Conservation (phyloP, 2,797 vertebrate genomes). For the Neosilurus mollespiculum region DNA sequence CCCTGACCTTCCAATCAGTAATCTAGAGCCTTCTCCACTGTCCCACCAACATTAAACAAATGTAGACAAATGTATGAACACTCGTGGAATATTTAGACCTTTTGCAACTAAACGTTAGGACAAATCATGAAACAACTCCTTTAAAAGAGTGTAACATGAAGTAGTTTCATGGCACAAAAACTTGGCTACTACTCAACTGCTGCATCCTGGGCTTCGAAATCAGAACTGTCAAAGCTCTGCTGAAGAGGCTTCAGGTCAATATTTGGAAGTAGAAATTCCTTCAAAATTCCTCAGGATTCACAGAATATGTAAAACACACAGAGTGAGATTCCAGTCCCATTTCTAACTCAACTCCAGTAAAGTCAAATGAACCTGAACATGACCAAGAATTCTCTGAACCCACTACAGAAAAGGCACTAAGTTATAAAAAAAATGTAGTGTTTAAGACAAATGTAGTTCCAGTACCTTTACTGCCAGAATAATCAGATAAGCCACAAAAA, state of each 20-base stretch:
- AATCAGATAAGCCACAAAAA: slow-evolving; percentile 45
- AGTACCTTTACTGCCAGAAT: slow-evolving; percentile 26
- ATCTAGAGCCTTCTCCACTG: too few relatives aligned
- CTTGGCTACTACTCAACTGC: not conserved
- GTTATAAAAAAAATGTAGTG: not conserved
- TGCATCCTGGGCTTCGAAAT: not conserved
- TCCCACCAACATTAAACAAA: too few relatives aligned
- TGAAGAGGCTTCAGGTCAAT: not conserved
- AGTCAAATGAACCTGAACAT: not conserved
- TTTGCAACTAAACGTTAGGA: too few relatives aligned
- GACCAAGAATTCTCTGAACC: slow-evolving; percentile 11
- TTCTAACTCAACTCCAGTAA: not conserved
- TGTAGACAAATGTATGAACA: too few relatives aligned
- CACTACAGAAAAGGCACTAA: not conserved
- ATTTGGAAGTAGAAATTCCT: not conserved
- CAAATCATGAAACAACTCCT: too few relatives aligned
- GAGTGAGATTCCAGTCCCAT: not conserved
- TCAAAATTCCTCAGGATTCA: not conserved
- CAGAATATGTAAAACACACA: not conserved
- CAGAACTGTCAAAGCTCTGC: not conserved
- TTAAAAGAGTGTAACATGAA: not conserved
- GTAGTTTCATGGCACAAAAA: not conserved
- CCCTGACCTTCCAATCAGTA: too few relatives aligned
- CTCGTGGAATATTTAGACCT: too few relatives aligned
- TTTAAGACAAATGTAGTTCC: slow-evolving; percentile 22